phyloP scores from a whole-genome alignment of 1,140 invertebrate genomes.

The Adelges cooleyi region DNA sequence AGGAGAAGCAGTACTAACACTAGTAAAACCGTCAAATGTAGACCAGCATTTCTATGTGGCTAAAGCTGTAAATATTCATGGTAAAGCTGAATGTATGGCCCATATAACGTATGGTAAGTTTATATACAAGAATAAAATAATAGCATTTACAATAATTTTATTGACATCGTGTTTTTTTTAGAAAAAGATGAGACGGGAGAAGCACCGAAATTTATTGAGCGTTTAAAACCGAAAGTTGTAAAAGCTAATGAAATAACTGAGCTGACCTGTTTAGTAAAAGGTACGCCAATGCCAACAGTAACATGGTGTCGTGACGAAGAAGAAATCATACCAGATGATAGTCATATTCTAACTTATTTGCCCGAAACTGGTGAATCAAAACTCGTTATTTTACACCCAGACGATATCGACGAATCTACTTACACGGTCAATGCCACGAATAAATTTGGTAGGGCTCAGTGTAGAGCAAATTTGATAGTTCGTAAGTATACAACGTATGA shows the following conservation, averaged over 20 bases:
- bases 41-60: conserved; percentile 57
- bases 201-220: conserved; percentile 50
- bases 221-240: conserved; percentile 53
- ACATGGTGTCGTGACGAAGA: conserved; percentile 58
- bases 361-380: conserved; percentile 51
- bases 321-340: conserved; percentile 48
- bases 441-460: conserved; percentile 56
- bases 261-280: conserved; percentile 52
- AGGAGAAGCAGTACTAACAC: conserved; percentile 51
- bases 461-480: conserved; percentile 50
- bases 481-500: conserved; percentile 35
- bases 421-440: conserved; percentile 57
- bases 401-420: conserved; percentile 48
- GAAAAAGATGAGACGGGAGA: conserved; percentile 54
- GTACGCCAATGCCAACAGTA: conserved; percentile 56
- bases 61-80: conserved; percentile 55
- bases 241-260: conserved; percentile 49
- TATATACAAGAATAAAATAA: too few relatives aligned
- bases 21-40: conserved; percentile 47
- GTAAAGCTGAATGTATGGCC: conserved; percentile 54
- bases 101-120: conserved; percentile 45
- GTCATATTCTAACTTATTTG: conserved; percentile 46
- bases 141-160: background rate
- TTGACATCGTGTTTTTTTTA: conserved; percentile 35
- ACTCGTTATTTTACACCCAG: conserved; percentile 52